Percentiles rank a stretch among this genome's conserved stretches.
These are phyloP conservation scores for Mungos mungo DNA, from an alignment of 2,113 vertebrate genomes.

Conservation along the genomic window DNA sequence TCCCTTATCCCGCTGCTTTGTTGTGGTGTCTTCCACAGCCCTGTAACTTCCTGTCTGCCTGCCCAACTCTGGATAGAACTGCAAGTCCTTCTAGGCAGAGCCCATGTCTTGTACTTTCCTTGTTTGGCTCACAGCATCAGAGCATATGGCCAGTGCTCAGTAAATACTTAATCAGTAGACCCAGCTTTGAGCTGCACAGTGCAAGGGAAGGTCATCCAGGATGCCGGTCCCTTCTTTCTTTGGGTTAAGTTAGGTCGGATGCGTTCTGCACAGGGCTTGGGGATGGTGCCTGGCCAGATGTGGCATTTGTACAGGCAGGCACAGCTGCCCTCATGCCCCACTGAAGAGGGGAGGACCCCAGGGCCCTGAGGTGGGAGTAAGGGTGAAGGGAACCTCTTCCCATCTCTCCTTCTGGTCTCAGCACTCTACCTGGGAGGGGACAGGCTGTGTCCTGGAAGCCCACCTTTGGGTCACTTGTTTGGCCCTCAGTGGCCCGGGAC, in stretches of 20 bases:
- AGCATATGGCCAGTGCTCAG: not conserved
- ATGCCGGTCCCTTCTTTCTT: not conserved
- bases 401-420: not conserved
- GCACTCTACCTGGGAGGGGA: not conserved
- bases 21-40: not conserved
- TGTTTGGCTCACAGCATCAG: not conserved
- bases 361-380: not conserved
- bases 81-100: not conserved
- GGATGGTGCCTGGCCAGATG: not conserved
- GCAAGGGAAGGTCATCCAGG: not conserved
- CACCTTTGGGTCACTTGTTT: not conserved
- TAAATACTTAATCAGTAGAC: not conserved
- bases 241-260: not conserved
- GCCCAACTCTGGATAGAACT: not conserved
- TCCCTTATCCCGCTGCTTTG: not conserved
- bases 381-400: not conserved
- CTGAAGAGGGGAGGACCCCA: not conserved
- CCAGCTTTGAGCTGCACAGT: not conserved
- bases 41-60: rapidly evolving
- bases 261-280: not conserved
- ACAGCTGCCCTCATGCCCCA: not conserved
- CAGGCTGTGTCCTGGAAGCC: not conserved
- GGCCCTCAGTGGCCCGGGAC: not conserved
- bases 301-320: not conserved
- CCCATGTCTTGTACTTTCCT: not conserved